Evolutionary conservation across 2,797 vertebrate genomes (phyloP).

Genomic region (Chromobotia macracanthus): DNA sequence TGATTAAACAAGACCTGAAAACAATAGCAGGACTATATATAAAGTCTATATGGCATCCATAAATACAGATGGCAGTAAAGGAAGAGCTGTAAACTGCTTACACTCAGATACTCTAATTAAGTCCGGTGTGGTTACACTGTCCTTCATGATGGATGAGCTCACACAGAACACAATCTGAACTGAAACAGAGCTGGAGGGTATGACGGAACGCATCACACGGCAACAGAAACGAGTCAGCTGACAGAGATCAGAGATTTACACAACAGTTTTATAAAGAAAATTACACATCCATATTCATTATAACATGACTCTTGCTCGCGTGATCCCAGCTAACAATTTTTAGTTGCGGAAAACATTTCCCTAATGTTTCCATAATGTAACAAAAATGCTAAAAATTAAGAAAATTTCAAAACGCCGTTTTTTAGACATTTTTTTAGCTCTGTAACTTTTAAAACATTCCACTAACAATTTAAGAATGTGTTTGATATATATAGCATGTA

Average conservation of each 20-base stretch:
- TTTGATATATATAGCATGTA: too few relatives aligned
- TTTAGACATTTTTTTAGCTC: too few relatives aligned
- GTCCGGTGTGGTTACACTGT: constrained; percentile 49
- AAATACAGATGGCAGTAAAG: constrained; percentile 37
- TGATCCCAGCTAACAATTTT: too few relatives aligned
- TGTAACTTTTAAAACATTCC: too few relatives aligned
- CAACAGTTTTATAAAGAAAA: not conserved
- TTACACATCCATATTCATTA: not conserved
- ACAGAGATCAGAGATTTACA: not conserved
- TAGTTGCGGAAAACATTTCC: too few relatives aligned
- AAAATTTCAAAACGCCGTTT: too few relatives aligned
- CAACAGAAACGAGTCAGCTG: not conserved
- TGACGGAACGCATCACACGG: not conserved
- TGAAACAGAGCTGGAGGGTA: constrained; percentile 1
- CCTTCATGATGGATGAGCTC: constrained; percentile 34
- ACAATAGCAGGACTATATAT: constrained; percentile 10
- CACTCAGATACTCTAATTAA: constrained; percentile 47
- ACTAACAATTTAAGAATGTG: too few relatives aligned
- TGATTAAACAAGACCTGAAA: constrained; percentile 23
- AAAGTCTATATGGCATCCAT: constrained; percentile 20
- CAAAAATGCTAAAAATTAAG: too few relatives aligned
- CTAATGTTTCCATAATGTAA: too few relatives aligned
- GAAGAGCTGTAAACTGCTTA: constrained; percentile 44
- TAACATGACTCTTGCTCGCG: not conserved
- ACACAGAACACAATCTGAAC: constrained; percentile 11